Base-by-base conservation (phyloP, 2,888 invertebrate genomes). In the Drosophila setosimentum region DNA sequence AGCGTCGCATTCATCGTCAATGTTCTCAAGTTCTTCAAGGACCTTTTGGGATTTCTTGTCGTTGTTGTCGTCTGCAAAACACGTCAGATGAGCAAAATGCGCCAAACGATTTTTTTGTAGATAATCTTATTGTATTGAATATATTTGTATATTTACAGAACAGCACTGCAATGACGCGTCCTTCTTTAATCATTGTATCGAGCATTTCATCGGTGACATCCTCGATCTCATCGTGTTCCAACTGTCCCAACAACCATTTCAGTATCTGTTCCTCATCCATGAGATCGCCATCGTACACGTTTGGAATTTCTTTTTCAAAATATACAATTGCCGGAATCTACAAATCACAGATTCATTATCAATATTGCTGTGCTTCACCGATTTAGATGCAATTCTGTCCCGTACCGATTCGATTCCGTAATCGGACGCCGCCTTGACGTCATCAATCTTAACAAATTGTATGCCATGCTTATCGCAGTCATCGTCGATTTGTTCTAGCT, bases 181-280 rank as follows among this genome's bases (percentile, higher is more conserved):
- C 97, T 91, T 97, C 97, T 90, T 97, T 97, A 79, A 98, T 96
- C 77, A 98, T 94, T 92, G 96, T 96, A 92, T 98, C 97, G 84
- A 98, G 94, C 97, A 98, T 98, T 94, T 98, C 98, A 93, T 98
- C 98, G 57, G 98, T 98, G 51, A 98, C 97, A 93, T 98, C 98
- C 94, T 98, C 98, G 85, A 98, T 98, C 94, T 98, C 98, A 93
- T 98, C 98, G 88, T 96, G 97, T 92, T 98, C 97, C 81, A 97
- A 94, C 93, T 98, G 98, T 76, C 96, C 95, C 71, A 97, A 95
- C 40, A 98, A 94, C 98, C 98, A 98, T 91, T 97, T 96, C 62
- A 98, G 94, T 82, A 98, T 97, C 92, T 97, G 96, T 89, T 97
- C 97, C 93, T 98, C 98, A 92, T 97, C 96, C 93, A 97, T 96